Evolutionary conservation across 1,140 invertebrate species (phyloP).

Genomic region (Euwallacea fornicatus): DNA sequence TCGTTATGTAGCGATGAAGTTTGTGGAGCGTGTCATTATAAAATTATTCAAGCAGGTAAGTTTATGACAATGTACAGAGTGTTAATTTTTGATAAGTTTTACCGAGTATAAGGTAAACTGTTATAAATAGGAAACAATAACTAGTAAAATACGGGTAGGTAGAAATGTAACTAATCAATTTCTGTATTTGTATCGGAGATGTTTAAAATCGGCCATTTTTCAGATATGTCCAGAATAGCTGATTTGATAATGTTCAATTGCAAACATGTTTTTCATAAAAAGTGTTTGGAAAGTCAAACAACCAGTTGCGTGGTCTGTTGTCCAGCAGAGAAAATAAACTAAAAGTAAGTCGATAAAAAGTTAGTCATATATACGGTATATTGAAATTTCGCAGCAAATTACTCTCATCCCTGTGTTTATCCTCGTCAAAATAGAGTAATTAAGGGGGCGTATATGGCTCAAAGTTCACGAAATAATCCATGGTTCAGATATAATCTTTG

Average conservation of each 20-base stretch:
- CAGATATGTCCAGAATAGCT: constrained; percentile 43
- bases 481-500: constrained; percentile 62
- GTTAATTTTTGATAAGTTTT: too few relatives aligned
- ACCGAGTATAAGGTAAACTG: too few relatives aligned
- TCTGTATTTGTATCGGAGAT: too few relatives aligned
- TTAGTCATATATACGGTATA: constrained; percentile 1
- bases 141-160: too few relatives aligned
- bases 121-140: too few relatives aligned
- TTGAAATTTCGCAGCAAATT: background rate
- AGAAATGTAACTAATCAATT: too few relatives aligned
- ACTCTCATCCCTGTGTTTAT: constrained; percentile 19
- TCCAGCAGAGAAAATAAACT: constrained; percentile 39
- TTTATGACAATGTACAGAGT: constrained; percentile 49
- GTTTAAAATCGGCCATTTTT: constrained; percentile 12
- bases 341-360: constrained; percentile 24
- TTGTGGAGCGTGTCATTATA: constrained; percentile 75
- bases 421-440: constrained; percentile 23
- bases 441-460: constrained; percentile 47
- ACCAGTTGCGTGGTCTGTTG: constrained; percentile 49
- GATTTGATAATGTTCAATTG: constrained; percentile 82
- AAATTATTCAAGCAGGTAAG: constrained; percentile 54
- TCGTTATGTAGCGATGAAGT: constrained; percentile 69
- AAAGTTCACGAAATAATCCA: constrained; percentile 60
- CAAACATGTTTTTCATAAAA: constrained; percentile 85
- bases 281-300: constrained; percentile 66